A percentile compares a stretch with the other conserved stretches of the same genome.
phyloP scores from a whole-genome alignment of 2,113 vertebrate genomes.

The Heteronetta atricapilla region DNA sequence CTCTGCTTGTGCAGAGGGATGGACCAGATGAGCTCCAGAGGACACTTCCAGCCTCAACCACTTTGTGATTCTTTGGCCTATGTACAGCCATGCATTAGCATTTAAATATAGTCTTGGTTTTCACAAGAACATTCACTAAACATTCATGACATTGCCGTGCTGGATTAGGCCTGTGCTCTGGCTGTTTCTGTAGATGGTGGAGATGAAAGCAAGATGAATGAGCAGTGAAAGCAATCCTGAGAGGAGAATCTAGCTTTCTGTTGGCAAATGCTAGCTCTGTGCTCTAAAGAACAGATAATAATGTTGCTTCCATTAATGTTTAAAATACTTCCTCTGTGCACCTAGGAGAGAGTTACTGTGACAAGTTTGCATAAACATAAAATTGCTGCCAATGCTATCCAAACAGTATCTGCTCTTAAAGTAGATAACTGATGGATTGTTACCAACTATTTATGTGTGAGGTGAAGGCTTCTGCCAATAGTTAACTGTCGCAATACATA shows the following conservation, averaged over 20 bases:
- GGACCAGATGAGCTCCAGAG: not conserved
- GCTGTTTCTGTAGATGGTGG: not conserved
- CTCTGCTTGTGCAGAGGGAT: not conserved
- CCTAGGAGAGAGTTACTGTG: not conserved
- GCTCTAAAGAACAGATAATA: not conserved
- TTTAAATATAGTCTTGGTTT: not conserved
- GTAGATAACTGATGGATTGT: conserved; percentile 9
- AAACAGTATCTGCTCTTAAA: conserved; percentile 12
- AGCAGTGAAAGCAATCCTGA: not conserved
- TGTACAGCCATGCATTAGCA: not conserved
- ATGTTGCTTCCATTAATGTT: not conserved
- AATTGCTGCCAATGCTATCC: not conserved
- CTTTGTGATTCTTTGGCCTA: not conserved
- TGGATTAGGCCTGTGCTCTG: not conserved
- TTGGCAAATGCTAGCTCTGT: not conserved
- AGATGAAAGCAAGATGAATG: not conserved
- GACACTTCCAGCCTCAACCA: not conserved
- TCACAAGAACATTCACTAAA: not conserved
- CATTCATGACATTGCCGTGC: not conserved
- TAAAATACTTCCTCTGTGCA: not conserved
- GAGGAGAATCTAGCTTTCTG: not conserved
- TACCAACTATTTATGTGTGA: not conserved
- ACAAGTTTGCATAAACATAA: not conserved
- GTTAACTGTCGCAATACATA: not conserved
- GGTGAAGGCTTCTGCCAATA: conserved; percentile 47